Conservation (phyloP, 2,888 invertebrate species). For the Melinaea marsaeus region DNA sequence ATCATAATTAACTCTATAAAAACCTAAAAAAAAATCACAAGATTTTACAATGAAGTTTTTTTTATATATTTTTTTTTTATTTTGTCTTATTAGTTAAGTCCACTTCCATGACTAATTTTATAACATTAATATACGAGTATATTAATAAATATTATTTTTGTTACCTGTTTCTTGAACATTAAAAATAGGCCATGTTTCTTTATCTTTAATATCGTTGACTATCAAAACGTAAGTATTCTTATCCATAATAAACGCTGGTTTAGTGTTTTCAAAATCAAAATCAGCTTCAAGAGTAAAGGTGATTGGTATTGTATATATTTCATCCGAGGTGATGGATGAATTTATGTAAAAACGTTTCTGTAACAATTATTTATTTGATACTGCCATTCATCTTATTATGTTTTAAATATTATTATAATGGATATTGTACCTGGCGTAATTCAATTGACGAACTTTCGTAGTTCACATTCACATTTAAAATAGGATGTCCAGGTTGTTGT, state of each 20-base stretch:
- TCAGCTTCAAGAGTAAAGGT: conserved; percentile 53
- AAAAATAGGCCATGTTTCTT: conserved; percentile 76
- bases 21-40: conserved; percentile 59
- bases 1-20: conserved; percentile 83
- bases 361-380: conserved; percentile 26
- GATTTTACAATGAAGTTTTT: background rate
- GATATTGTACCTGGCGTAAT: conserved; percentile 53
- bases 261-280: conserved; percentile 53
- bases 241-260: conserved; percentile 60
- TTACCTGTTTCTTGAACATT: conserved; percentile 80
- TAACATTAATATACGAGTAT: too few relatives aligned
- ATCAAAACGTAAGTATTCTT: conserved; percentile 41
- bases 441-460: conserved; percentile 48
- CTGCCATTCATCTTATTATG: background rate
- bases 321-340: conserved; percentile 48
- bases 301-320: conserved; percentile 66
- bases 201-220: conserved; percentile 44
- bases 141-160: background rate
- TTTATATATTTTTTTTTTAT: background rate
- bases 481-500: conserved; percentile 59
- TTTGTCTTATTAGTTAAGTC: too few relatives aligned
- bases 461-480: conserved; percentile 56
- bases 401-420: background rate
- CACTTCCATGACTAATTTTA: too few relatives aligned
- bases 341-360: conserved; percentile 65